phyloP scores from a whole-genome alignment of 2,888 invertebrate species.

The Noctua pronuba region DNA sequence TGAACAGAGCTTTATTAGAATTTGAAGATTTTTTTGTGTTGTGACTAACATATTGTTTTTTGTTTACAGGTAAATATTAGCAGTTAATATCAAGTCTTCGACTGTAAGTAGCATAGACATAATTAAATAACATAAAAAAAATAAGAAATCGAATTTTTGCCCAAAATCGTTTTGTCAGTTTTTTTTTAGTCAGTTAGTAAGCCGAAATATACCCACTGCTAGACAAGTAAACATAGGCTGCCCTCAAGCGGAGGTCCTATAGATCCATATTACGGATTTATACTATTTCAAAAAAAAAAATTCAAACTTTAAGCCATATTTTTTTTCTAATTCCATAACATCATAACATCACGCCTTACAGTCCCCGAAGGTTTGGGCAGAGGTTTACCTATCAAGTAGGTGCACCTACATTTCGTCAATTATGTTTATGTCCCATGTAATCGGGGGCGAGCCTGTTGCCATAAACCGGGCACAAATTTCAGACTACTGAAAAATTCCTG shows the following conservation, averaged over 20 bases:
- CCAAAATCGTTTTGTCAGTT: background rate
- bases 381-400: too few species aligned
- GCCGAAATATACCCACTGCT: background rate
- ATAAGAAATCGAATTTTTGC: too few species aligned
- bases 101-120: conserved; percentile 14
- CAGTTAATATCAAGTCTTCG: background rate
- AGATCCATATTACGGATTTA: background rate
- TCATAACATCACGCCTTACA: too few species aligned
- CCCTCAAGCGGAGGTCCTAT: background rate
- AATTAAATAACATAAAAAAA: background rate
- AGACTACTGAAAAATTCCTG: too few species aligned
- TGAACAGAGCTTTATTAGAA: background rate
- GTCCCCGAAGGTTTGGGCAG: too few species aligned
- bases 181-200: background rate
- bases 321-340: too few species aligned
- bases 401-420: too few species aligned
- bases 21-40: background rate
- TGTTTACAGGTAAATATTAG: conserved; percentile 61
- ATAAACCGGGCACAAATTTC: too few species aligned
- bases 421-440: too few species aligned
- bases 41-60: conserved; percentile 36
- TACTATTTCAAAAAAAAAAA: background rate
- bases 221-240: background rate
- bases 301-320: too few species aligned
- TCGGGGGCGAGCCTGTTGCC: too few species aligned